phyloP scores from a whole-genome alignment of 1,140 invertebrate species.

The Neuroterus valhalla region DNA sequence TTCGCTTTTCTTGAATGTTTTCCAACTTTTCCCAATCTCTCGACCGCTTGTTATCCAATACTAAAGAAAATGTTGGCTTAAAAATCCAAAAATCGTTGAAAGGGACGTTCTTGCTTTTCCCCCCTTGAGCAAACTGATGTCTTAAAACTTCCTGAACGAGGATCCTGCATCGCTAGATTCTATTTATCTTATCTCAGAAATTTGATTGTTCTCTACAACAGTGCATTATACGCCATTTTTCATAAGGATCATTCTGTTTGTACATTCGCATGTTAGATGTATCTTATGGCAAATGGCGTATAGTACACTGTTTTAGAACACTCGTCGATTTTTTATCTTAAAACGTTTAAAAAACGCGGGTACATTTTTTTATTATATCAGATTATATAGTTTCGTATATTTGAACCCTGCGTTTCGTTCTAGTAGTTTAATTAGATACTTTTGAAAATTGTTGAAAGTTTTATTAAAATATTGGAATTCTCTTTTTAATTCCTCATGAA shows the following conservation, averaged over 20 bases:
- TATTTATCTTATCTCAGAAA: not conserved
- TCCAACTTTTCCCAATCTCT: slow-evolving; percentile 31
- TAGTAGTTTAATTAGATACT: not conserved
- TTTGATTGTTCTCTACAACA: no score
- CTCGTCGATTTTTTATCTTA: not conserved
- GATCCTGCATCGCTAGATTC: slow-evolving; percentile 23
- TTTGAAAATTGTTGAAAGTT: not conserved
- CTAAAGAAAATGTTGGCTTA: slow-evolving; percentile 53
- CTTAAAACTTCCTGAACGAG: not conserved
- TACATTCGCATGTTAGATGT: no score
- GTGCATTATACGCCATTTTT: no score
- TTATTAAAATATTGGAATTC: not conserved
- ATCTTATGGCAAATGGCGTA: no score
- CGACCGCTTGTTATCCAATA: slow-evolving; percentile 69
- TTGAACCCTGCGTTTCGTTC: slow-evolving; percentile 23
- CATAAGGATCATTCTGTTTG: no score
- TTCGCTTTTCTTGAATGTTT: slow-evolving; percentile 25
- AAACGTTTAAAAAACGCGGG: not conserved
- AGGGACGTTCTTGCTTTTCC: slow-evolving; percentile 25
- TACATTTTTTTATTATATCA: no score
- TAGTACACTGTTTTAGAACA: not conserved
- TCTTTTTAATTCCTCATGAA: no score
- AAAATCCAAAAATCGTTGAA: slow-evolving; percentile 9
- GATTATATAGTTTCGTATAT: not conserved
- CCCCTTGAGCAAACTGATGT: not conserved